Evolutionary conservation across 2,888 invertebrate species (phyloP).

Genomic region (Allacma fusca): DNA sequence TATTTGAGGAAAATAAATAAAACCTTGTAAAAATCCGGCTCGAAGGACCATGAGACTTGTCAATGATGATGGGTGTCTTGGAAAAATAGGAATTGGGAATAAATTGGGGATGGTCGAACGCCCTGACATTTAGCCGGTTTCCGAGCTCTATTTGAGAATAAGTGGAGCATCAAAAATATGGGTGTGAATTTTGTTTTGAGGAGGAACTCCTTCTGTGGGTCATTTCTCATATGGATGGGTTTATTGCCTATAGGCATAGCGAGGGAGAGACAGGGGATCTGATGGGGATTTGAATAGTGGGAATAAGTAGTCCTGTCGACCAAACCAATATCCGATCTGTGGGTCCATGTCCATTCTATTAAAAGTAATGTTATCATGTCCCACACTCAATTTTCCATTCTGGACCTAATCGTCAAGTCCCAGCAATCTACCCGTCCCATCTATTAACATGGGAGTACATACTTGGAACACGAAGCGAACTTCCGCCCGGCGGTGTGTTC

Average conservation of each 20-base stretch:
- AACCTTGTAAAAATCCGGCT: constrained; percentile 16
- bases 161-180: too few species aligned
- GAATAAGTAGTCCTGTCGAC: neutral
- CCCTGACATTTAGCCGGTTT: too few species aligned
- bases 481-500: neutral
- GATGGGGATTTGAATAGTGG: constrained; percentile 37
- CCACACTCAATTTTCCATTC: constrained; percentile 22
- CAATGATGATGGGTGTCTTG: too few species aligned
- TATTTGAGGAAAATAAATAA: too few species aligned
- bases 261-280: neutral
- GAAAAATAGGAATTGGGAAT: too few species aligned
- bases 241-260: neutral
- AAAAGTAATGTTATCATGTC: constrained; percentile 36
- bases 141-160: too few species aligned
- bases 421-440: neutral
- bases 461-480: too few species aligned
- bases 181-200: too few species aligned
- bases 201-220: constrained; percentile 10
- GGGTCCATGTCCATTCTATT: neutral
- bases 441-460: neutral
- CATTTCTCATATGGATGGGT: constrained; percentile 29
- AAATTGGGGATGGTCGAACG: too few species aligned
- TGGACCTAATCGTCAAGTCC: neutral
- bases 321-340: neutral
- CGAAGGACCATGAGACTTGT: neutral